Evolutionary conservation across 2,888 invertebrate species (phyloP), one percentile per base, ranked within the genome.

Genomic region (Dynastes grantii): DNA sequence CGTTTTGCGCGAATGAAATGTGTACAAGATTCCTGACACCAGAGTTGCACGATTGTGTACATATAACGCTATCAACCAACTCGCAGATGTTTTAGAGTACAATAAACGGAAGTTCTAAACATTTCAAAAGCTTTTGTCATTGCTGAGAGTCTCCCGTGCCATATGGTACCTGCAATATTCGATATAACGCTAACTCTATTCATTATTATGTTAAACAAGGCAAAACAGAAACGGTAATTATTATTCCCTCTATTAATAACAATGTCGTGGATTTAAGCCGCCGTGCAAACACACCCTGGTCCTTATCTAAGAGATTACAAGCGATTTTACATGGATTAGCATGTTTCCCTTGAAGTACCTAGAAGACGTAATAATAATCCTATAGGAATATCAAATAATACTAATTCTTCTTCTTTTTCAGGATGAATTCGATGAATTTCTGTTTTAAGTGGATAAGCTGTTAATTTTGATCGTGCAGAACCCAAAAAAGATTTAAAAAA

Each of bases 381-480:
- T 11, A 2, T 45, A 45, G 8, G 45, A 11, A 11, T 45, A 0
- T 55, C 4, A 55, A 55, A 1, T 16, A 16, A 55, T 55, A 55
- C 8, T 55, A 37, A 55, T 55, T 55, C 16, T 16, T 22, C n/a
- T 32, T 78, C 58, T 51, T 45, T 79, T 79, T 40, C 79, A 79
- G 79, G 73, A 67, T 64, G 79, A 79, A 51, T 77, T 77, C 49
- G 73, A 79, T 16, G 79, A 71, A 37, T 70, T 77, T 55, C 61
- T 79, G 64, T 64, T 77, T 73, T 79, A 79, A 76, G 68, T 40
- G 67, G 49, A 53, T 16, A 67, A 75, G 45, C 29, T 11, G 63
- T 40, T 67, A 65, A 6, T 40, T 58, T 49, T 40, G n/a, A 76
- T 55, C 70, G 77, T 79, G 77, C 79, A 77, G 76, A 79, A 71